Evolutionary conservation across 2,113 vertebrate species (phyloP), one percentile per base, ranked within the genome.

Genomic region (Saccopteryx bilineata): DNA sequence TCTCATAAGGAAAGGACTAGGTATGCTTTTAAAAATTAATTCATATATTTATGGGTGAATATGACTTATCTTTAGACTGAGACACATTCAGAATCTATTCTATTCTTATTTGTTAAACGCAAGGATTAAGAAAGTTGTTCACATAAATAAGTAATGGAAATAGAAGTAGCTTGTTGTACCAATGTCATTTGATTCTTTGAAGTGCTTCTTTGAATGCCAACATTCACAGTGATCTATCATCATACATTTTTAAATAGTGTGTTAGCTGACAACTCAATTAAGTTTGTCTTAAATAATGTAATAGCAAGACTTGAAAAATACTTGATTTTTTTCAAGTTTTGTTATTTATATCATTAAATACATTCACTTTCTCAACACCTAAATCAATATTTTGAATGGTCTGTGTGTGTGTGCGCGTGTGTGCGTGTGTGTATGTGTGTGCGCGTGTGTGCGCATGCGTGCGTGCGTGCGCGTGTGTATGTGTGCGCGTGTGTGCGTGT

Each of bases 211-310:
- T 82, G 86, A 75, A 91, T 91, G 80, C 46, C 84, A 92, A 79
- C 60, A 83, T 92, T 96, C 50, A 91, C 52, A 50, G 48, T 71
- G 21, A 92, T 75, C 63, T 83, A 93, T 28, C 75, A 75, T 61
- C 66, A 93, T 85, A 85, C 54, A 87, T 63, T 66, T 90, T 87
- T 61, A 87, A 95, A 80, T 79, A 86, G 52, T 75, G 82, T 81
- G 91, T 97, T 58, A 93, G n/a, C 58, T 89, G 74, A 93, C 48
- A 96, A 92, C 26, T 90, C 81, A 93, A 68, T 91, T 87, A 90
- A 78, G 58, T 76, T 91, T 89, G 91, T 76, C 89, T 80, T 93
- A 91, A 96, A 93, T 93, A 93, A 89, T 66, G 81, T 86, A 72
- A 93, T 75, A 81, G 23, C 17, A 80, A 80, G 17, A 61, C 82